Evolutionary conservation across 2,888 invertebrate species (phyloP), one percentile per base, ranked within the genome.

Genomic region (Mythimna lalbum): DNA sequence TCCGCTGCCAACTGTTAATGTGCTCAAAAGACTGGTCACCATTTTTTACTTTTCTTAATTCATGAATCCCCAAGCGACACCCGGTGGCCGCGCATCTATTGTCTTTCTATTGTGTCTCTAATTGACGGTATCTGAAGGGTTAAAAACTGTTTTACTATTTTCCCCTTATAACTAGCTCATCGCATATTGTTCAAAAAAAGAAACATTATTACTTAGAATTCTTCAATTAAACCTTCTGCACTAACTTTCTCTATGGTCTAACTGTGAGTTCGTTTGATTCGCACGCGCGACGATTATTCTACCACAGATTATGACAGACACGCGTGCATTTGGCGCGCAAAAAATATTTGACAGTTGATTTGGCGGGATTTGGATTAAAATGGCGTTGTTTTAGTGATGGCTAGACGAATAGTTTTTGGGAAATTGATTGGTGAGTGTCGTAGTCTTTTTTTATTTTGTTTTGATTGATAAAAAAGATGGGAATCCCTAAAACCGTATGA

Each of bases 261-360:
- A 82, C 81, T 72, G 78, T 85, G 69, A 27, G 72, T 65, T 71
- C 60, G 75, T 85, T 71, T 17, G 43, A 43, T 83, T 80, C 86
- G 86, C 84, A 85, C 86, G 85, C 84, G 82, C 84, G 82, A 77
- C 77, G 73, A 82, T 86, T 84, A 80, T 71, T 69, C 62, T 71
- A 78, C 76, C 86, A 77, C 73, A 84, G 84, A 84, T 85, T 79
- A 85, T 75, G 43, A 74, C 52, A 73, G 77, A 73, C 81, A 70
- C 80, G 77, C 76, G 75, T 66, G 73, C 72, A 52, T 74, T 78
- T 70, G 64, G 66, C 78, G 82, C 76, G 80, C 73, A 69, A 81
- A 76, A 84, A 85, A 67, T 50, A 53, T 80, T 64, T 82, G 73
- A 84, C 78, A 85, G 81, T 80, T 85, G 60, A 83, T 85, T 84